Conservation (phyloP, 2,113 vertebrate genomes). For the Triplophysa dalaica region DNA sequence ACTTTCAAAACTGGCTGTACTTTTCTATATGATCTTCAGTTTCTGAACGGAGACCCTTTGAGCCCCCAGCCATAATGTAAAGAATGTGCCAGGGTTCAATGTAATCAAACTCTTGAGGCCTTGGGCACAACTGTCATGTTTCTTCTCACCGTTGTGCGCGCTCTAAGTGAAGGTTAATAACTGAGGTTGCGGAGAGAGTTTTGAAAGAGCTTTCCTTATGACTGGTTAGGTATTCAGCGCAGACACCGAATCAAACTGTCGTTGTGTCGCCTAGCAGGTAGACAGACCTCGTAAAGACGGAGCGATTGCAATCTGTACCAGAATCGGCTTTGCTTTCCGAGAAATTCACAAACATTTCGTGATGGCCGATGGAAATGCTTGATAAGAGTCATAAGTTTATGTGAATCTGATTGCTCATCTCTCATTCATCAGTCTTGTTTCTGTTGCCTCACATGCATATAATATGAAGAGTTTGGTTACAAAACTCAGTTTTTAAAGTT, state of each 20-base stretch:
- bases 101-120: slow-evolving; percentile 22
- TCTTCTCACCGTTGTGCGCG: not conserved
- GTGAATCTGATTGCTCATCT: slow-evolving; percentile 39
- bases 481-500: too few species aligned
- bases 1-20: not conserved
- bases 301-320: slow-evolving; percentile 19
- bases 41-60: not conserved
- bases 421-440: slow-evolving; percentile 31
- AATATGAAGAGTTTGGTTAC: too few species aligned
- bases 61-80: slow-evolving; percentile 19
- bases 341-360: slow-evolving; percentile 19
- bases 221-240: not conserved
- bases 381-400: slow-evolving; percentile 43
- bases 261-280: not conserved
- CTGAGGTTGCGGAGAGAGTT: not conserved
- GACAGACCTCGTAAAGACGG: not conserved
- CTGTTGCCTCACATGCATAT: not conserved
- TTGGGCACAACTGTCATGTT: slow-evolving; percentile 26
- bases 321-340: slow-evolving; percentile 24
- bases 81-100: slow-evolving; percentile 29
- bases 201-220: not conserved
- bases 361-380: slow-evolving; percentile 9
- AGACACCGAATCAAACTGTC: not conserved
- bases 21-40: slow-evolving; percentile 2
- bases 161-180: slow-evolving; percentile 8